Conservation (phyloP, 2,888 invertebrate genomes). For the Cosmia trapezina region DNA sequence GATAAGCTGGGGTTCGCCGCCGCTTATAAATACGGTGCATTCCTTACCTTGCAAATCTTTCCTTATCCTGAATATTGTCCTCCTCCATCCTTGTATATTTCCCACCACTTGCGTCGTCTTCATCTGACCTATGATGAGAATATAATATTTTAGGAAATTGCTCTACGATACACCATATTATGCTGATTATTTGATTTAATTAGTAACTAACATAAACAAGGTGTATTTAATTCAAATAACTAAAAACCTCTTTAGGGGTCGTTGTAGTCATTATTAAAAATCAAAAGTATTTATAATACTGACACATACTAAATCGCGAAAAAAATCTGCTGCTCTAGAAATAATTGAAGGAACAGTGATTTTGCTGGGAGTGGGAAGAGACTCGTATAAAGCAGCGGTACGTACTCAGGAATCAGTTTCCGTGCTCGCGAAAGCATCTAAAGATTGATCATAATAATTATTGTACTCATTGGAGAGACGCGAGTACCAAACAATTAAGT, state of each 20-base stretch:
- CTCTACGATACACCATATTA: neutral
- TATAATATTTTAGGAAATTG: constrained; percentile 3
- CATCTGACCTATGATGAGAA: constrained; percentile 93
- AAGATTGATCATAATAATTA: neutral
- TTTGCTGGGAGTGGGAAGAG: neutral
- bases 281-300: neutral
- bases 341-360: neutral
- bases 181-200: neutral
- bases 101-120: constrained; percentile 95
- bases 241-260: neutral
- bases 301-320: neutral
- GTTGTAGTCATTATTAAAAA: neutral
- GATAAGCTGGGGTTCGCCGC: neutral
- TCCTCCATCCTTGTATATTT: constrained; percentile 97
- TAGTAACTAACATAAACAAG: neutral
- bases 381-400: neutral
- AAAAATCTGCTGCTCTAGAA: neutral
- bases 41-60: constrained; percentile 96
- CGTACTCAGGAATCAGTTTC: neutral
- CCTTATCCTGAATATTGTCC: constrained; percentile 98
- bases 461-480: neutral
- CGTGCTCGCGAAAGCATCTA: neutral
- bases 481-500: no score
- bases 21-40: constrained; percentile 1
- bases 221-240: neutral